These are phyloP conservation scores for Urocitellus parryii DNA, from an alignment of 2,113 vertebrate genomes.

Conservation along the genomic window DNA sequence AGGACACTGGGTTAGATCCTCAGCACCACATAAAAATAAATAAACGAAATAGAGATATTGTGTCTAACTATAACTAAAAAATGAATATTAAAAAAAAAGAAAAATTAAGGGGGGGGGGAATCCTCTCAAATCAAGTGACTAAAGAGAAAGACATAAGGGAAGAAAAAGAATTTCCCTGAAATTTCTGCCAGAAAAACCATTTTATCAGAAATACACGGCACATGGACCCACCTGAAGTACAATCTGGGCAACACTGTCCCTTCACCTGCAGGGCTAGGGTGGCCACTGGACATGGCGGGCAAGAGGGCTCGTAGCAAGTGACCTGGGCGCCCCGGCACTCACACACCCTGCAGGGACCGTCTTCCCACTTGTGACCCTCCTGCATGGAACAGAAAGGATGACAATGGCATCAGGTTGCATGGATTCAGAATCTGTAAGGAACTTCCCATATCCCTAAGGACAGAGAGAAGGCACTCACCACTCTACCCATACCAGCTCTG, in stretches of 20 bases:
- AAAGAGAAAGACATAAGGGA: neutral
- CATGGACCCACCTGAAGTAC: slow-evolving; percentile 89
- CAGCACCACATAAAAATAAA: too few species aligned
- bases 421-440: neutral
- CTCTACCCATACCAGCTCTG: neutral
- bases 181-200: neutral
- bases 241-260: slow-evolving; percentile 92
- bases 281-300: slow-evolving; percentile 90
- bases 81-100: slow-evolving; percentile 16
- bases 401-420: rapidly evolving
- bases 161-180: neutral
- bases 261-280: slow-evolving; percentile 82
- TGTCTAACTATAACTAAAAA: too few species aligned
- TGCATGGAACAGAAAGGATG: slow-evolving; percentile 40
- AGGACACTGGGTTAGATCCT: too few species aligned
- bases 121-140: neutral
- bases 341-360: slow-evolving; percentile 90
- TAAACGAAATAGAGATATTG: too few species aligned
- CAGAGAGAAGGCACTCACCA: neutral
- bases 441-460: neutral
- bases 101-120: slow-evolving; percentile 26
- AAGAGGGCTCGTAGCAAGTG: slow-evolving; percentile 92
- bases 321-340: slow-evolving; percentile 88
- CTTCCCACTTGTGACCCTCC: slow-evolving; percentile 89
- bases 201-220: neutral